Evolutionary conservation across 2,113 vertebrate species (phyloP).

Genomic region (Pionites leucogaster): DNA sequence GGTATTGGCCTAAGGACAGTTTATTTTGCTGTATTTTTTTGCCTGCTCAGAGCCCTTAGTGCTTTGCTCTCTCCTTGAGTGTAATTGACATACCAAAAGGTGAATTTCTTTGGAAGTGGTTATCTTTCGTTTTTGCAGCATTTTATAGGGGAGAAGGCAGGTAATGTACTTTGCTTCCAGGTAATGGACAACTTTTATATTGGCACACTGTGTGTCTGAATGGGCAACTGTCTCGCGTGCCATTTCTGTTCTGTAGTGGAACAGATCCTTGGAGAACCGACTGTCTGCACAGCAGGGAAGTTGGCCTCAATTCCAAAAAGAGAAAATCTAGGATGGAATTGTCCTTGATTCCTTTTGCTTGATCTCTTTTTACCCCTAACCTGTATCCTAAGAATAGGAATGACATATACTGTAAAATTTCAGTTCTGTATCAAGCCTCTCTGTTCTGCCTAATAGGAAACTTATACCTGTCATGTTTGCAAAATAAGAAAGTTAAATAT

Average conservation of each 20-base stretch:
- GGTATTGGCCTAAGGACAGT: not conserved
- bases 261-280: not conserved
- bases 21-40: not conserved
- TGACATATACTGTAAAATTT: not conserved
- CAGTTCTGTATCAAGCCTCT: not conserved
- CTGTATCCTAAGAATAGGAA: not conserved
- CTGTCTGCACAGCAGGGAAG: not conserved
- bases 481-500: not conserved
- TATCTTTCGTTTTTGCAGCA: not conserved
- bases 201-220: not conserved
- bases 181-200: not conserved
- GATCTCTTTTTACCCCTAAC: not conserved
- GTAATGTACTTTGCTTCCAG: not conserved
- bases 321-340: not conserved
- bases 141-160: not conserved
- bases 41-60: not conserved
- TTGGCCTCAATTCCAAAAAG: not conserved
- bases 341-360: not conserved
- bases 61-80: not conserved
- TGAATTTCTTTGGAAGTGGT: not conserved
- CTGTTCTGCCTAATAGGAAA: not conserved
- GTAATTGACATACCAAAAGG: not conserved
- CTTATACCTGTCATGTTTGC: not conserved
- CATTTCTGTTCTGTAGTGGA: not conserved
- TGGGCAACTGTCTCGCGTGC: not conserved